A percentile compares a stretch with the other conserved stretches of the same genome.
These are phyloP conservation scores for Tineola bisselliella DNA, from an alignment of 2,888 invertebrate species.

Conservation along the genomic window DNA sequence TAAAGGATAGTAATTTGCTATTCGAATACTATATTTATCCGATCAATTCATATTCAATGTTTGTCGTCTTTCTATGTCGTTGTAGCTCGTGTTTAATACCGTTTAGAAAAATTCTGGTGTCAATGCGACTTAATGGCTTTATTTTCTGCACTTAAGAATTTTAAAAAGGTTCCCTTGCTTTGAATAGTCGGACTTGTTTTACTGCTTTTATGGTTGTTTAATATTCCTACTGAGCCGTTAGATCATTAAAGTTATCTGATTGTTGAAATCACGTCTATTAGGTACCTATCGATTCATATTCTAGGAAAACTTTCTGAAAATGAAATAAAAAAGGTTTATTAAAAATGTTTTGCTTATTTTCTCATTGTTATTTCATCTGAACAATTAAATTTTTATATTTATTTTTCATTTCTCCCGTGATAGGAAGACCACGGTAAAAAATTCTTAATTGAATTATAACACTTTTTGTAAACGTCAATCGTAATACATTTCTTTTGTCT, in stretches of 20 bases:
- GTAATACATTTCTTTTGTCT: constrained; percentile 2
- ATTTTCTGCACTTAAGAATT: not conserved
- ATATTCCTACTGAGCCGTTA: not conserved
- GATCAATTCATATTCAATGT: constrained; percentile 9
- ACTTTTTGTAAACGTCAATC: not conserved
- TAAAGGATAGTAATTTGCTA: constrained; percentile 4
- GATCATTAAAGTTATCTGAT: not conserved
- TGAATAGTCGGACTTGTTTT: not conserved
- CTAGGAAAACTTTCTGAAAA: no score
- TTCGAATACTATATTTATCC: constrained; percentile 2
- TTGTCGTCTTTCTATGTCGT: not conserved
- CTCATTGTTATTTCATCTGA: no score
- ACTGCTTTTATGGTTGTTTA: not conserved
- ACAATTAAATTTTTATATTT: no score
- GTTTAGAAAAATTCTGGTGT: not conserved
- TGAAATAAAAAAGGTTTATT: no score
- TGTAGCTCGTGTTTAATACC: not conserved
- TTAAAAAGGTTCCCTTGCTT: not conserved
- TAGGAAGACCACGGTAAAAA: not conserved
- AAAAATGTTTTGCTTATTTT: no score
- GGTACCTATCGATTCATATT: no score
- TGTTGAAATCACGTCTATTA: not conserved
- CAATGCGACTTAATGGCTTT: not conserved
- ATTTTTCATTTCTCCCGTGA: no score
- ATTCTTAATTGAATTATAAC: not conserved